phyloP scores from a whole-genome alignment of 2,113 vertebrate genomes.

The Sturnus vulgaris region DNA sequence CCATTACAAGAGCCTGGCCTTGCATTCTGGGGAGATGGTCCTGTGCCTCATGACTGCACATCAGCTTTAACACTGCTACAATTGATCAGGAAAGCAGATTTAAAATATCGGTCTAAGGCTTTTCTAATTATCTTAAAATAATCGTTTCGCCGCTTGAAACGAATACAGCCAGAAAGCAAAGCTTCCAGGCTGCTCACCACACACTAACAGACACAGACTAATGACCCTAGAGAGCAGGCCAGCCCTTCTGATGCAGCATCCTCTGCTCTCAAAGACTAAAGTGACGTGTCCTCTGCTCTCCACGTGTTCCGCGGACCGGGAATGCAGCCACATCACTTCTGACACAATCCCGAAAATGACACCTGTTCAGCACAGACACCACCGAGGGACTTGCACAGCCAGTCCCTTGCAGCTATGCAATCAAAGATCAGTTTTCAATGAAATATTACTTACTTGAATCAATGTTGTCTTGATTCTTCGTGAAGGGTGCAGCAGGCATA shows the following conservation, averaged over 20 bases:
- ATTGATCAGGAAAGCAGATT: conserved; percentile 36
- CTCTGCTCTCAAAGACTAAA: conserved; percentile 49
- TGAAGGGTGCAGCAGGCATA: conserved; percentile 78
- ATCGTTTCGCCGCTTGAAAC: background rate
- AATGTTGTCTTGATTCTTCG: conserved; percentile 74
- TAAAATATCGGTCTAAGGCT: conserved; percentile 32
- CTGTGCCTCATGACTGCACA: conserved; percentile 35
- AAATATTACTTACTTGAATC: conserved; percentile 81
- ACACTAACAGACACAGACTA: background rate
- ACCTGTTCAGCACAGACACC: background rate
- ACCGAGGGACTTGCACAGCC: background rate
- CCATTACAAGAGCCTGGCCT: background rate
- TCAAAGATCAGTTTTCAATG: conserved; percentile 70
- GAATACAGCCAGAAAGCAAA: background rate
- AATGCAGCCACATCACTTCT: background rate
- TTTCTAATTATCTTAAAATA: conserved; percentile 59
- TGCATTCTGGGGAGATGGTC: background rate
- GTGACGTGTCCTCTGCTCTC: conserved; percentile 54
- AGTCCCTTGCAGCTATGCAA: conserved; percentile 41
- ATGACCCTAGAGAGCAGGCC: conserved; percentile 50
- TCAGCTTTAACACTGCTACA: background rate
- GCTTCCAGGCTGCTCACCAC: background rate
- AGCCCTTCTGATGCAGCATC: conserved; percentile 46
- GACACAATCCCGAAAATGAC: background rate
- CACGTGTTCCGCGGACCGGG: background rate